Conservation (phyloP, 2,113 vertebrate genomes). For the Cygnus atratus region DNA sequence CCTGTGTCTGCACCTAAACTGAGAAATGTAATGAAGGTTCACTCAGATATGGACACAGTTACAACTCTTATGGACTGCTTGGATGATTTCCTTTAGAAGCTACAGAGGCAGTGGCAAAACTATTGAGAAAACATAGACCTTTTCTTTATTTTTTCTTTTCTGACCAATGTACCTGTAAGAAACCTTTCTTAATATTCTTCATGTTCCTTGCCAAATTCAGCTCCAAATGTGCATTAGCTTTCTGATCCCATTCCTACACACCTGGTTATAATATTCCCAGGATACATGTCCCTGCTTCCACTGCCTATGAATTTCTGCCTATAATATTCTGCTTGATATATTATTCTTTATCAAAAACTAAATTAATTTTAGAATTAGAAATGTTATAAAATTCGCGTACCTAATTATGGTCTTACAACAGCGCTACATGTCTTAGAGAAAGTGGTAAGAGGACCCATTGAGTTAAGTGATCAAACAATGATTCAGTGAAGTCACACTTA, state of each 20-base stretch:
- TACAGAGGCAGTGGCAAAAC: not conserved
- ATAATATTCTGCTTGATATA: not conserved
- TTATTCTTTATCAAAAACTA: not conserved
- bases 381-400: not conserved
- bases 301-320: not conserved
- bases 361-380: not conserved
- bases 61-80: not conserved
- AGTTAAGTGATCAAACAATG: not conserved
- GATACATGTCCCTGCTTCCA: not conserved
- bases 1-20: not conserved
- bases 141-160: not conserved
- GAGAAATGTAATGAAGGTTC: not conserved
- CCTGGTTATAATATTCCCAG: not conserved
- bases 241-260: not conserved
- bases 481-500: not conserved
- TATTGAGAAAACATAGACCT: not conserved
- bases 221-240: not conserved
- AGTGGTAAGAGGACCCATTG: not conserved
- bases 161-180: not conserved
- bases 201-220: not conserved
- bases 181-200: not conserved
- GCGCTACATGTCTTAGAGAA: not conserved
- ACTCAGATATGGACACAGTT: not conserved
- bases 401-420: not conserved
- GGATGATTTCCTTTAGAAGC: not conserved